A percentile compares a stretch with the other conserved stretches of the same genome.
These are phyloP conservation scores for Andrena bucephala DNA, from an alignment of 2,888 invertebrate species.

Conservation along the genomic window DNA sequence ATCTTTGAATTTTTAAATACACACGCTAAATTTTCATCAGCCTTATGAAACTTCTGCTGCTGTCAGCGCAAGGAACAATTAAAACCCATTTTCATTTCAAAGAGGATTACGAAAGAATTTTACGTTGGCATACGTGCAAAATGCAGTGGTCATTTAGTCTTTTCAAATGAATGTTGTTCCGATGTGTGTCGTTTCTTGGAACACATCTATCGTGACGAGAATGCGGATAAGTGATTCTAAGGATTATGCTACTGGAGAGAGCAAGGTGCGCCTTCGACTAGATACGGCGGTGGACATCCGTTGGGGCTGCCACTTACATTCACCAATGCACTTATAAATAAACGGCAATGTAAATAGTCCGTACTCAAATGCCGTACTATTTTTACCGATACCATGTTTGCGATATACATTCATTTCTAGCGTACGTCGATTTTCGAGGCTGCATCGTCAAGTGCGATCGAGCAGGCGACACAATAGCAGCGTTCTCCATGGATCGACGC, in stretches of 20 bases:
- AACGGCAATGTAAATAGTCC: constrained; percentile 83
- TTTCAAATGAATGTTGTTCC: too few relatives aligned
- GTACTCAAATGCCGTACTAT: constrained; percentile 82
- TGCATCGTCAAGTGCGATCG: constrained; percentile 15
- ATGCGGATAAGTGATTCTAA: constrained; percentile 32
- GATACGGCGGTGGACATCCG: constrained; percentile 55
- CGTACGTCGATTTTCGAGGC: constrained; percentile 17
- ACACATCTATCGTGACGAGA: neutral
- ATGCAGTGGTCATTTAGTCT: too few relatives aligned
- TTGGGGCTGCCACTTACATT: constrained; percentile 75
- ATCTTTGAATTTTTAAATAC: too few relatives aligned
- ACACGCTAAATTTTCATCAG: too few relatives aligned
- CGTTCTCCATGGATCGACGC: neutral
- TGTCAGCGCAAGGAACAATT: too few relatives aligned
- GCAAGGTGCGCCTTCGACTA: constrained; percentile 50
- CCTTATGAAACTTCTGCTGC: too few relatives aligned
- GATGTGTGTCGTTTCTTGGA: neutral
- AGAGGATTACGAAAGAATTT: too few relatives aligned
- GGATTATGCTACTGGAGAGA: constrained; percentile 37
- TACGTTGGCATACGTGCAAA: too few relatives aligned
- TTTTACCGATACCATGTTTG: constrained; percentile 79
- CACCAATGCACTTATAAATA: constrained; percentile 82
- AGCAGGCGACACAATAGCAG: neutral
- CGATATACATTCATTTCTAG: constrained; percentile 67
- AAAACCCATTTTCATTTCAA: too few relatives aligned